Percentiles rank a stretch among this genome's conserved stretches.
Conservation (phyloP, 2,113 vertebrate genomes). For the Cnemophilus loriae region DNA sequence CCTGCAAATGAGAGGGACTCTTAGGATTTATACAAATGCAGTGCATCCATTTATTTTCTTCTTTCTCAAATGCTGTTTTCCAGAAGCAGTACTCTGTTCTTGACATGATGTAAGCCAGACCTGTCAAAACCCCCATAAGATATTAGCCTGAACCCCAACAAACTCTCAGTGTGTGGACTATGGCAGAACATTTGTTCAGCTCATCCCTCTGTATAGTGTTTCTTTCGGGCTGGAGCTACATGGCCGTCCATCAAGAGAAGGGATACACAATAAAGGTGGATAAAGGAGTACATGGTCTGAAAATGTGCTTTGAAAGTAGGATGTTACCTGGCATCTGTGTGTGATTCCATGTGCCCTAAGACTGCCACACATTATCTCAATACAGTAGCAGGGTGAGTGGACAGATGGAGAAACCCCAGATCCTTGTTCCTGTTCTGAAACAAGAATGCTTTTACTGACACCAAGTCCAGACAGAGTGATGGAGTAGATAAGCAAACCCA, state of each 20-base stretch:
- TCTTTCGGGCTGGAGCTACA: neutral
- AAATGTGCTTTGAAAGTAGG: neutral
- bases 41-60: neutral
- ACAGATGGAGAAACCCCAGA: neutral
- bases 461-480: neutral
- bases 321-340: neutral
- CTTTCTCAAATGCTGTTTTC: neutral
- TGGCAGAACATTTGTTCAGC: neutral
- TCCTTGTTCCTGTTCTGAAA: neutral
- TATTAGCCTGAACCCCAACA: neutral
- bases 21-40: neutral
- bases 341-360: neutral
- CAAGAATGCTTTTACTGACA: neutral
- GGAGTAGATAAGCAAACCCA: neutral
- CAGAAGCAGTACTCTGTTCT: neutral
- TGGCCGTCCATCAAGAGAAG: fast-evolving
- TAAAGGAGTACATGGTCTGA: neutral
- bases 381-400: neutral
- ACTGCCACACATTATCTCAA: neutral
- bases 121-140: fast-evolving
- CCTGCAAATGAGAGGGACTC: neutral
- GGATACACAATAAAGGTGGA: neutral
- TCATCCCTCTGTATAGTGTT: neutral
- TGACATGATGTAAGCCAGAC: neutral
- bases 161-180: fast-evolving